phyloP scores from a whole-genome alignment of 2,888 invertebrate species.

The Clitarchus hookeri region DNA sequence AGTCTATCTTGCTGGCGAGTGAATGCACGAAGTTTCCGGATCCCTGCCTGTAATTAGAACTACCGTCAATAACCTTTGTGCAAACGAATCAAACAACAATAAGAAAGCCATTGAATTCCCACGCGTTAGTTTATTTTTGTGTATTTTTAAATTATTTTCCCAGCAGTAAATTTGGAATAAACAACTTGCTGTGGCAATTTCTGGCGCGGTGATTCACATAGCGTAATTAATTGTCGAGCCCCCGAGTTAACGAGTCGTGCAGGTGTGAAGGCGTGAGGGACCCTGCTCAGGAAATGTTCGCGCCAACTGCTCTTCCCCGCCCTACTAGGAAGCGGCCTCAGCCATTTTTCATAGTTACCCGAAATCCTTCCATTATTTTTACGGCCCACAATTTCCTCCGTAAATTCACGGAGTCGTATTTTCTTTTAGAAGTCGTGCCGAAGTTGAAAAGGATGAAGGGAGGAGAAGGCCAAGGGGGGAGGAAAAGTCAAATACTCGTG shows the following conservation, averaged over 20 bases:
- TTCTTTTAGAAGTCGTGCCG: not conserved
- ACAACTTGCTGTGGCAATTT: too few relatives aligned
- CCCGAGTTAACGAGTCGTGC: not conserved
- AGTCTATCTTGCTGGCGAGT: too few relatives aligned
- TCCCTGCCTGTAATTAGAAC: too few relatives aligned
- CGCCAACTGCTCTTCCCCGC: not conserved
- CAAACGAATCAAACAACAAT: too few relatives aligned
- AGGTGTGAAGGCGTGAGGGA: not conserved
- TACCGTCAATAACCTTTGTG: too few relatives aligned
- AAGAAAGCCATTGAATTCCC: too few relatives aligned
- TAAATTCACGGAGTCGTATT: constrained; percentile 10
- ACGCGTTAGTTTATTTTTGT: too few relatives aligned
- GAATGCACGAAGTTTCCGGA: too few relatives aligned
- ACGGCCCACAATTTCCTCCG: constrained; percentile 14
- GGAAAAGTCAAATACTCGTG: not conserved
- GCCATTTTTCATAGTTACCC: not conserved
- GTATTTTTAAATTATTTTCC: too few relatives aligned
- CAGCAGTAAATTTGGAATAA: too few relatives aligned
- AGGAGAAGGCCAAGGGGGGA: not conserved
- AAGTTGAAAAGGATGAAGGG: not conserved
- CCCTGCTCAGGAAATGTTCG: not conserved
- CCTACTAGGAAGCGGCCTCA: not conserved
- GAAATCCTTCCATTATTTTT: constrained; percentile 14
- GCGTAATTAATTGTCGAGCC: not conserved
- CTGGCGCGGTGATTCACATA: not conserved